These are phyloP conservation scores for Opisthograptis luteolata DNA, from an alignment of 2,888 invertebrate genomes.

Conservation along the genomic window DNA sequence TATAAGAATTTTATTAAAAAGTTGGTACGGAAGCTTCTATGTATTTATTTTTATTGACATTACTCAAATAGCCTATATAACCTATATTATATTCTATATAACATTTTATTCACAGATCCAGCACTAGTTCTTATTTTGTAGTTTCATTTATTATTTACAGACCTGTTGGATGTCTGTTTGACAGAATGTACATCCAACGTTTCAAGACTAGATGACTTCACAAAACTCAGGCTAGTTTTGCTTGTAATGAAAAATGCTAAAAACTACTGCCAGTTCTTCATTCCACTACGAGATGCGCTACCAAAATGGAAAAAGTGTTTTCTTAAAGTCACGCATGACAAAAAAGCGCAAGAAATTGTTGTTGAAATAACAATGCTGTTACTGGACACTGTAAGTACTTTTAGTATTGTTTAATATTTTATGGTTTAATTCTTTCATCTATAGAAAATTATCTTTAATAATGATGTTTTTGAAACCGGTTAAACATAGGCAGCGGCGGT, in stretches of 20 bases:
- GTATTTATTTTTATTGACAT: no score
- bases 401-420: slow-evolving; percentile 3
- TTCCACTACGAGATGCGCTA: slow-evolving; percentile 63
- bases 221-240: slow-evolving; percentile 70
- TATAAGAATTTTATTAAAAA: no score
- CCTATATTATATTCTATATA: no score
- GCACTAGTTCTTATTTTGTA: no score
- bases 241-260: slow-evolving; percentile 73
- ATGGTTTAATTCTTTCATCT: no score
- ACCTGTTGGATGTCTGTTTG: slow-evolving; percentile 65
- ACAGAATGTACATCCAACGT: slow-evolving; percentile 53
- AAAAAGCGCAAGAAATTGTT: slow-evolving; percentile 70
- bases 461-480: no score
- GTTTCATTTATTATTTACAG: slow-evolving; percentile 47
- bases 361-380: slow-evolving; percentile 64
- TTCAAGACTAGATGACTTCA: slow-evolving; percentile 64
- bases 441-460: no score
- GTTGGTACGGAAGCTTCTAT: no score
- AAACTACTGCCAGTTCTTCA: slow-evolving; percentile 66
- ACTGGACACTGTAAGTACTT: slow-evolving; percentile 62
- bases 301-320: slow-evolving; percentile 59
- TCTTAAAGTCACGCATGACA: slow-evolving; percentile 55
- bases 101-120: no score
- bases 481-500: no score
- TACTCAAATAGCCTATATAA: no score